A percentile compares a stretch with the other conserved stretches of the same genome.
phyloP scores from a whole-genome alignment of 2,113 vertebrate species.

The Rattus norvegicus region DNA sequence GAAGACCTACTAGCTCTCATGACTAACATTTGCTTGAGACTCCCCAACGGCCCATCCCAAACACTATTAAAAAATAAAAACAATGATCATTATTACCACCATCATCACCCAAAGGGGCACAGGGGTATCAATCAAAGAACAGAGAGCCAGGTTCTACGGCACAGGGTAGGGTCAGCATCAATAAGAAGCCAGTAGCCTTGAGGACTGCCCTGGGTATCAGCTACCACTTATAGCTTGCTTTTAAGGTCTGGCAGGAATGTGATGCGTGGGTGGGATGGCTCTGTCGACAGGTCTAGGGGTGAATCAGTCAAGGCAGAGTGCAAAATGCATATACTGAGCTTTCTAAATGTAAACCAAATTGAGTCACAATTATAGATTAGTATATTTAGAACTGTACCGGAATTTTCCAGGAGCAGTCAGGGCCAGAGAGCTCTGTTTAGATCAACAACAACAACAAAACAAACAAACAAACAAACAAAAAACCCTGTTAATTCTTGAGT shows the following conservation, averaged over 20 bases:
- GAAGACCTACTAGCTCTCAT: background rate
- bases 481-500: constrained; percentile 37
- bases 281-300: background rate
- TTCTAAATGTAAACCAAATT: constrained; percentile 41
- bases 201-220: background rate
- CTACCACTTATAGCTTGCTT: constrained; percentile 47
- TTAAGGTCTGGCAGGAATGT: constrained; percentile 60
- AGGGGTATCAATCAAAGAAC: background rate
- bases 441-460: background rate
- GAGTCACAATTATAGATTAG: constrained; percentile 62
- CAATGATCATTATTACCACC: background rate
- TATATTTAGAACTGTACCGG: constrained; percentile 51
- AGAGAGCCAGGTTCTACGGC: background rate
- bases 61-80: background rate
- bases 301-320: background rate
- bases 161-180: background rate
- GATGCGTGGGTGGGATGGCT: background rate
- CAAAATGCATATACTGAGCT: constrained; percentile 20
- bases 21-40: background rate
- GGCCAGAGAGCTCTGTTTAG: background rate
- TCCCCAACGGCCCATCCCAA: background rate
- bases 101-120: background rate
- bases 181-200: background rate
- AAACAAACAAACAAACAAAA: no score
- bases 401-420: constrained; percentile 70